Conservation (phyloP, 2,113 vertebrate genomes). For the Cavia aperea region DNA sequence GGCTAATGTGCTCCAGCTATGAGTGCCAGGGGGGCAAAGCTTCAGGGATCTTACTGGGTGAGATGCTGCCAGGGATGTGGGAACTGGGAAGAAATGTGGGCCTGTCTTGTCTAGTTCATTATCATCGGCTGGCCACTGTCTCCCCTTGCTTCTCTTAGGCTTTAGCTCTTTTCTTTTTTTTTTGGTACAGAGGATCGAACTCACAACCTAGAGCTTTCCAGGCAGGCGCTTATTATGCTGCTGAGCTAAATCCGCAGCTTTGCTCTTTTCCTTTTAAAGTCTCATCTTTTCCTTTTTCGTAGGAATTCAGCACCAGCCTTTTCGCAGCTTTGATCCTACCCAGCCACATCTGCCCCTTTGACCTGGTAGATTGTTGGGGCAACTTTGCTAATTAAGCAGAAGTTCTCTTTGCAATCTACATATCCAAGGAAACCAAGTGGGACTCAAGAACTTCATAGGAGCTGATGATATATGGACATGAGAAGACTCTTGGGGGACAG, state of each 20-base stretch:
- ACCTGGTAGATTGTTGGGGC: neutral
- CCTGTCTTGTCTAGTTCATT: neutral
- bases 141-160: neutral
- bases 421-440: neutral
- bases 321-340: neutral
- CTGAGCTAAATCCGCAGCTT: neutral
- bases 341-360: neutral
- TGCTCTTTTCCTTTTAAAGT: neutral
- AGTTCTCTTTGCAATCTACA: neutral
- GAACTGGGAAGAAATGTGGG: neutral
- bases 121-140: neutral
- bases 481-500: neutral
- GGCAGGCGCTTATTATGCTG: too few relatives aligned
- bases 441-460: neutral
- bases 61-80: neutral
- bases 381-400: neutral
- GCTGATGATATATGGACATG: neutral
- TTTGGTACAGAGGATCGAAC: too few relatives aligned
- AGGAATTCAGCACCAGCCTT: neutral
- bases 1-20: neutral
- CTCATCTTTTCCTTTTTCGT: neutral
- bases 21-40: neutral
- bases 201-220: too few relatives aligned
- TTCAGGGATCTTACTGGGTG: neutral
- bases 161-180: too few relatives aligned